Percentiles rank a stretch among this genome's conserved stretches.
phyloP scores from a whole-genome alignment of 1,140 invertebrate genomes.

The Saccostrea echinata region DNA sequence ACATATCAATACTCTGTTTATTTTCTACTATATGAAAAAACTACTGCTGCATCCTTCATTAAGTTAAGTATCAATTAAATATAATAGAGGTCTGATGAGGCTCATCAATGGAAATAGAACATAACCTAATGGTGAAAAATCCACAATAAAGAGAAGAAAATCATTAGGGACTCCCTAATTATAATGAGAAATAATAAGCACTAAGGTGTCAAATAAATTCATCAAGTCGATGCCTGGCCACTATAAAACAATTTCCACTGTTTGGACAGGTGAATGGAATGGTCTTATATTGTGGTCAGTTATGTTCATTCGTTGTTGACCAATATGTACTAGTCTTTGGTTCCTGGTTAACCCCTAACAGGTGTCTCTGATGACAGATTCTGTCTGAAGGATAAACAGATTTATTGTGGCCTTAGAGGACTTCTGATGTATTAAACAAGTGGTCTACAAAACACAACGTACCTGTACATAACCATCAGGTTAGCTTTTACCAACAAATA shows the following conservation, averaged over 20 bases:
- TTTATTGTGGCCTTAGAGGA: neutral
- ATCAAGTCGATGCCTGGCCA: neutral
- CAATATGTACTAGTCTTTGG: neutral
- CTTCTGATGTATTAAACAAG: neutral
- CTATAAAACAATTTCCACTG: neutral
- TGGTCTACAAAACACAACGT: neutral
- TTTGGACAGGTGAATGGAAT: neutral
- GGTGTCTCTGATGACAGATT: neutral
- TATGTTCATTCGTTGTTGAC: neutral
- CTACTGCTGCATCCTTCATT: neutral
- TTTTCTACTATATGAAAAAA: neutral
- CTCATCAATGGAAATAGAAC: neutral
- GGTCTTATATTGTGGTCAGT: neutral
- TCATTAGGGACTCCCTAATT: neutral
- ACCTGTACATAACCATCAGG: too few relatives aligned
- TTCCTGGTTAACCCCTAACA: neutral
- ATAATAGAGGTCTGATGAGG: neutral
- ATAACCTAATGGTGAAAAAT: neutral
- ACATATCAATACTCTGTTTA: neutral
- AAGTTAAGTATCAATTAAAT: neutral
- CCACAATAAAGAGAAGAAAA: neutral
- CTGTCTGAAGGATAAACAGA: neutral
- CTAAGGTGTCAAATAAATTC: neutral
- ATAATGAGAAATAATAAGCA: neutral
- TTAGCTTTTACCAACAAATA: too few relatives aligned